Conservation (phyloP, 2,888 invertebrate genomes). For the Petrolisthes manimaculis region DNA sequence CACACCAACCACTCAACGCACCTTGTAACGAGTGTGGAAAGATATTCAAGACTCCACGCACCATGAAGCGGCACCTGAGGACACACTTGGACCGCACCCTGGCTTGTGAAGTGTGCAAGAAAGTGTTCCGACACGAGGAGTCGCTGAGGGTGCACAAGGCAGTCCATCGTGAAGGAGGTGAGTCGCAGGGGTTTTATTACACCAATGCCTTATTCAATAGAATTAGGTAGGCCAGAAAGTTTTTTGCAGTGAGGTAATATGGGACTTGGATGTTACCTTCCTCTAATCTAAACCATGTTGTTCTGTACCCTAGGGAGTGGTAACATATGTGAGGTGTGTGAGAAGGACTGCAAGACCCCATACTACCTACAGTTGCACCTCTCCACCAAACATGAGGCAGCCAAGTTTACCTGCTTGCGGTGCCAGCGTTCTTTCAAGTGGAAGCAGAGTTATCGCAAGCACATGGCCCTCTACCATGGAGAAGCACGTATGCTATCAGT, state of each 20-base stretch:
- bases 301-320: constrained; percentile 44
- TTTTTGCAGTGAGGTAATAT: not conserved
- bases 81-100: constrained; percentile 32
- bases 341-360: constrained; percentile 52
- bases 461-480: constrained; percentile 44
- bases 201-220: too few species aligned
- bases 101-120: constrained; percentile 29
- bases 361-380: constrained; percentile 53
- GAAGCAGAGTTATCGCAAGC: constrained; percentile 53
- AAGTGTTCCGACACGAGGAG: constrained; percentile 50
- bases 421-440: constrained; percentile 57
- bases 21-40: constrained; percentile 47
- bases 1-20: constrained; percentile 45
- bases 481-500: constrained; percentile 21
- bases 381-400: constrained; percentile 45
- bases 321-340: constrained; percentile 44
- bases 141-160: constrained; percentile 54
- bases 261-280: not conserved
- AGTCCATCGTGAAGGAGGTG: constrained; percentile 45
- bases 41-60: constrained; percentile 49
- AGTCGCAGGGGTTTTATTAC: not conserved
- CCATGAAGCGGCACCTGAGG: constrained; percentile 52
- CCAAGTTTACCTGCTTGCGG: constrained; percentile 30
- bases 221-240: too few species aligned
- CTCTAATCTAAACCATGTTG: not conserved